Percentiles rank a stretch among this genome's conserved stretches.
These are phyloP conservation scores for Myopa testacea DNA, from an alignment of 2,888 invertebrate species.

Conservation along the genomic window DNA sequence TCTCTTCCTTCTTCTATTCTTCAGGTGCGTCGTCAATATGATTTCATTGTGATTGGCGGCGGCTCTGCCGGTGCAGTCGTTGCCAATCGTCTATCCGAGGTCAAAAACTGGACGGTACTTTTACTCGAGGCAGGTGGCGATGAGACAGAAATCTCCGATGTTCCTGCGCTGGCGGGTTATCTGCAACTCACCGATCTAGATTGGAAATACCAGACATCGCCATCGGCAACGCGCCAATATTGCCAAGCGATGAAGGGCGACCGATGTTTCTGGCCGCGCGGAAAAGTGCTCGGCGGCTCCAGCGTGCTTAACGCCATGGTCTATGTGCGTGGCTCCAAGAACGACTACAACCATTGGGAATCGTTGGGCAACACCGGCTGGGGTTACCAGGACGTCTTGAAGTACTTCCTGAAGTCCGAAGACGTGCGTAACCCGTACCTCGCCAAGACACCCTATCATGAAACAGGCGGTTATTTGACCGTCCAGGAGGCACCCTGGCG, in stretches of 20 bases:
- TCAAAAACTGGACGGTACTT: constrained; percentile 84
- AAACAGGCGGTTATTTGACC: constrained; percentile 82
- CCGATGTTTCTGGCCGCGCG: constrained; percentile 91
- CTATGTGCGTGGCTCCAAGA: constrained; percentile 87
- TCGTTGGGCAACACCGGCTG: constrained; percentile 86
- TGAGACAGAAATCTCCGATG: constrained; percentile 89
- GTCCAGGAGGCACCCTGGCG: constrained; percentile 89
- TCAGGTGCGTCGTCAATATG: constrained; percentile 82
- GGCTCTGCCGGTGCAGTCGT: constrained; percentile 92
- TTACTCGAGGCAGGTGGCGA: constrained; percentile 89
- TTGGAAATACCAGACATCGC: constrained; percentile 92
- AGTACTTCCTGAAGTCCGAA: constrained; percentile 88
- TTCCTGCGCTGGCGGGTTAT: constrained; percentile 87
- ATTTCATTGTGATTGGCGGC: constrained; percentile 87
- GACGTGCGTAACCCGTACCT: constrained; percentile 89
- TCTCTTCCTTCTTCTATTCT: constrained; percentile 46
- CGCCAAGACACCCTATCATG: constrained; percentile 79
- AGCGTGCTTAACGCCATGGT: constrained; percentile 93
- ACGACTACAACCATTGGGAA: constrained; percentile 91
- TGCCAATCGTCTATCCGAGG: constrained; percentile 85
- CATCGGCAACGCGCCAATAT: constrained; percentile 81
- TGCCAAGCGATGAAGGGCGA: constrained; percentile 89
- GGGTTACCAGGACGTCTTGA: constrained; percentile 84
- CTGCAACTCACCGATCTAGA: constrained; percentile 87
- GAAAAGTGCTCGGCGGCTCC: constrained; percentile 89